Base-by-base conservation (phyloP, 92 coral and sea anemone genomes). In the Desmophyllum pertusum region DNA sequence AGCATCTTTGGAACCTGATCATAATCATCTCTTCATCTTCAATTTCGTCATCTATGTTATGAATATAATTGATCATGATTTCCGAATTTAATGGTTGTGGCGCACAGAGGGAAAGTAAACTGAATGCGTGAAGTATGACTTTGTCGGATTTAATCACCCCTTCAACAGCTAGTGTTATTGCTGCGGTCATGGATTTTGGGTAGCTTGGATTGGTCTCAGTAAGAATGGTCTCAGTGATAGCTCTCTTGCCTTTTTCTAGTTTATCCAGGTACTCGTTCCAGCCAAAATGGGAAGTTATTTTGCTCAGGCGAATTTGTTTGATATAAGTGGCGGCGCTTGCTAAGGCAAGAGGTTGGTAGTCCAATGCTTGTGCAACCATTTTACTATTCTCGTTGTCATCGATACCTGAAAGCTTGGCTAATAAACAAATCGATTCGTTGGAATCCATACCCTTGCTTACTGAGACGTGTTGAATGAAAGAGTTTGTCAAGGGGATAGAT, bases 161-260 rank as follows among this genome's bases (percentile, higher is more conserved):
- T 29, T 83, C 75, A 29, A 84, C 79, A 43, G 91, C 92, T 29
- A 88, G 48, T 65, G 50, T 66, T 17, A 77, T 78, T 70, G 92
- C 88, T 40, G 64, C 50, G 37, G 91, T 88, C 88, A 78, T 84
- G 4, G 84, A 36, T 69, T 77, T 36, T 41, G 63, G 70, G 33
- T 80, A 83, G 29, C 36, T 50, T 17, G 61, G 57, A 48, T 75
- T 82, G 37, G 75, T 84, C 25, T 88, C 53, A 13, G 76, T 6
- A 42, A 69, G 84, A 1, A 39, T 25, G 42, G 53, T 76, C 52
- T 89, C 89, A 6, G 89, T 89, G n/a, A 43, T 30, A 59, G 64
- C 52, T 37, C 81, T 72, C 39, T 84, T 52, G 39, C 61, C 70
- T 11, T 4, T 30, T 11, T 17, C 42, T 65, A 65, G 7, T 65